Evolutionary conservation across 2,113 vertebrate genomes (phyloP), one percentile per base, ranked within the genome.

Genomic region (Prunella fulvescens): DNA sequence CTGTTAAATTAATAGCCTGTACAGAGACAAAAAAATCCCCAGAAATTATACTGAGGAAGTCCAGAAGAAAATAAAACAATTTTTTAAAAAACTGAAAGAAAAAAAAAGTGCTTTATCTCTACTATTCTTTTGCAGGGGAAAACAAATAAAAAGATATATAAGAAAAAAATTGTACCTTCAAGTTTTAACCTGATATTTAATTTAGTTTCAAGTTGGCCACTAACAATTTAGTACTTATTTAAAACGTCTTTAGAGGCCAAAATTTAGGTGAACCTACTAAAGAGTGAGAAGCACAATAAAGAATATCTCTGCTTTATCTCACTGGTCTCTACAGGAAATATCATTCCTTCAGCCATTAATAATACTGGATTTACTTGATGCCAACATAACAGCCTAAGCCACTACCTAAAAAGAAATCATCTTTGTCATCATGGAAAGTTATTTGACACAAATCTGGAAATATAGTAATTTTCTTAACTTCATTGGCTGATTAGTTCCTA

Each of bases 401-500:
- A 50, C 11, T 66, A 42, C 9, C 16, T 37, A 19, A 57, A 72
- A 48, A 28, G 4, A 72, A 48, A 45, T 7, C 1, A 61, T 7
- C 1, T 51, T 62, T 35, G 10, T 56, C 31, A 60, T 9, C 9
- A 31, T n/a, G 6, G 29, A 56, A 62, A 54, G 2, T 35, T n/a
- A 23, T 23, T 56, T 65, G 12, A 50, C 5, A 9, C 61, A 33
- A 73, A 13, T 9, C 9, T 47, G 11, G 26, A 71, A 77, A 58
- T 17, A 37, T 0, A 62, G 4, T 29, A 0, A 24, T 56, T 91
- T 69, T 44, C 16, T 58, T 60, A 54, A 66, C 11, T 54, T 42
- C 15, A 15, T 7, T 66, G 58, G 4, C 2, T 33, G 57, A 42
- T 33, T 50, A 77, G 4, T 12, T 54, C 7, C 17, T 60, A 37